phyloP scores from a whole-genome alignment of 2,113 vertebrate genomes.

The Chaetops frenatus region DNA sequence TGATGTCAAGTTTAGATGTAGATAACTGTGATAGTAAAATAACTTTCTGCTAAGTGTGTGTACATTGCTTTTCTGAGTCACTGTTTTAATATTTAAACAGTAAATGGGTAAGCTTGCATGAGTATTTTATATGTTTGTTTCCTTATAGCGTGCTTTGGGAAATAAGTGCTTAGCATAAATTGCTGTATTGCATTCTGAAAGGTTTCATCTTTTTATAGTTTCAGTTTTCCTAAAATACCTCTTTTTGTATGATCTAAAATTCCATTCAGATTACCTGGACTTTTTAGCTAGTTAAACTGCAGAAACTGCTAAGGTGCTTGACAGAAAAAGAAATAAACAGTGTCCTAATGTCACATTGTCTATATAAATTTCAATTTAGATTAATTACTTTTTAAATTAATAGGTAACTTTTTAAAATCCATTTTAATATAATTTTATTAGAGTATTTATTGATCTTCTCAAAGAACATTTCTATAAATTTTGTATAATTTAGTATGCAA shows the following conservation, averaged over 20 bases:
- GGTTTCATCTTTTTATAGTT: background rate
- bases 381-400: background rate
- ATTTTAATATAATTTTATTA: background rate
- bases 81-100: slow-evolving; percentile 20
- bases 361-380: background rate
- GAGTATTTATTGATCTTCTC: background rate
- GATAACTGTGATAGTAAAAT: slow-evolving; percentile 2
- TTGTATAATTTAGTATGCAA: background rate
- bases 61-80: background rate
- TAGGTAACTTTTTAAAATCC: background rate
- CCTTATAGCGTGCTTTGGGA: background rate
- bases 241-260: background rate
- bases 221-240: background rate
- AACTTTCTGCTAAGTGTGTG: background rate
- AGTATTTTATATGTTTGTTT: background rate
- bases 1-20: slow-evolving; percentile 13
- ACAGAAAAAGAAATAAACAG: background rate
- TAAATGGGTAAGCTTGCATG: slow-evolving; percentile 14
- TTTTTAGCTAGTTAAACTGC: background rate
- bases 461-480: background rate
- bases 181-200: background rate
- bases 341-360: background rate
- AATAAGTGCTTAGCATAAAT: background rate
- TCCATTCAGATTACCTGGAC: background rate
- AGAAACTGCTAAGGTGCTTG: background rate